A percentile compares a stretch with the other conserved stretches of the same genome.
Evolutionary conservation across 1,140 invertebrate genomes (phyloP).

Genomic region (Uloborus diversus): DNA sequence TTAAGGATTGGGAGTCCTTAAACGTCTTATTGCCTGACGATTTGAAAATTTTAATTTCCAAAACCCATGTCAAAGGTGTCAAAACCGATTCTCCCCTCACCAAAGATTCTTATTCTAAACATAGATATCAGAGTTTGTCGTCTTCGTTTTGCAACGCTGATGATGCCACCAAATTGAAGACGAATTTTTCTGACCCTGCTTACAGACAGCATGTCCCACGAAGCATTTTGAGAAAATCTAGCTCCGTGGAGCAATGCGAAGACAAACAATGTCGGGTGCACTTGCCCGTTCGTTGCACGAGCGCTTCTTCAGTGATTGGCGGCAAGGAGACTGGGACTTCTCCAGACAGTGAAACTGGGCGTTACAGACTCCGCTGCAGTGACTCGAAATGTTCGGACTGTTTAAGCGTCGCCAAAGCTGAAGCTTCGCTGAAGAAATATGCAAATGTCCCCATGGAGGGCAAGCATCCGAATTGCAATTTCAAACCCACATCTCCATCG

Average conservation of each 20-base stretch:
- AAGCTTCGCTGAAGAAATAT: constrained; percentile 1
- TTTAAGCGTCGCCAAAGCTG: neutral
- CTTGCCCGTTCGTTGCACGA: constrained; percentile 32
- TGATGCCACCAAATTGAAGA: constrained; percentile 16
- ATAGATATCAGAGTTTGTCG: constrained; percentile 8
- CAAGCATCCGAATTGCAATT: constrained; percentile 6
- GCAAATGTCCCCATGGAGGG: neutral
- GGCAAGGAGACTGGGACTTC: constrained; percentile 28
- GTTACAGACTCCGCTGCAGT: constrained; percentile 6
- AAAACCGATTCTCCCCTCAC: neutral
- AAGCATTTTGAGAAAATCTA: constrained; percentile 45
- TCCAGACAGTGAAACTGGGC: neutral
- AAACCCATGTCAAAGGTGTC: constrained; percentile 16
- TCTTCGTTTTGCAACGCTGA: constrained; percentile 35
- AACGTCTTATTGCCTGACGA: constrained; percentile 85
- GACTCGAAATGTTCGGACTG: neutral
- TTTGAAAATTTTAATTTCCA: constrained; percentile 66
- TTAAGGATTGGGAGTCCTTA: constrained; percentile 90
- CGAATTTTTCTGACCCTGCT: constrained; percentile 4
- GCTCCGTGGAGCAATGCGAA: constrained; percentile 42
- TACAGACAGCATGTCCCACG: constrained; percentile 31
- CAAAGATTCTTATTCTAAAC: neutral
- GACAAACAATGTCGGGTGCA: constrained; percentile 17
- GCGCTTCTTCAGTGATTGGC: constrained; percentile 30
- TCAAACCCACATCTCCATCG: neutral